Evolutionary conservation across 2,888 invertebrate species (phyloP).

Genomic region (Palloptera scutellata): DNA sequence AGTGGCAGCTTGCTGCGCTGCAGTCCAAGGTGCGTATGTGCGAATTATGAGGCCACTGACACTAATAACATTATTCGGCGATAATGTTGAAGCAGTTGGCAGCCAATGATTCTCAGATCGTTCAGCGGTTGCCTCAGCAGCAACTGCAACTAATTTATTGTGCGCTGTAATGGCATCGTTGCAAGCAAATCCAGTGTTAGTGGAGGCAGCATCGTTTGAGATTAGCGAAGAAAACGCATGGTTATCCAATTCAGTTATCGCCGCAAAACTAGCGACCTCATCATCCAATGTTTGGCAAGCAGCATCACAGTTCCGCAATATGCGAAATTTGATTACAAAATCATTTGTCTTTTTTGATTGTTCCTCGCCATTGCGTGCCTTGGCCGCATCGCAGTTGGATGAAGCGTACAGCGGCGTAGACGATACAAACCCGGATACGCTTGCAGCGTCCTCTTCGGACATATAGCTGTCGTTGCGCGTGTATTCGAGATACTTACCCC

Average conservation of each 20-base stretch:
- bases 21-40: background rate
- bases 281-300: slow-evolving; percentile 68
- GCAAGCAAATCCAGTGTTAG: slow-evolving; percentile 35
- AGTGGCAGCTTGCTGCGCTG: background rate
- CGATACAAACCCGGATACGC: slow-evolving; percentile 9
- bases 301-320: slow-evolving; percentile 68
- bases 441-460: slow-evolving; percentile 45
- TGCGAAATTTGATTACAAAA: slow-evolving; percentile 75
- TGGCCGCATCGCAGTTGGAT: slow-evolving; percentile 32
- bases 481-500: slow-evolving; percentile 60
- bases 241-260: slow-evolving; percentile 17
- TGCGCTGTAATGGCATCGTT: slow-evolving; percentile 43
- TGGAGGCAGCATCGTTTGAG: slow-evolving; percentile 25
- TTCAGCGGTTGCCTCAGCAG: slow-evolving; percentile 38
- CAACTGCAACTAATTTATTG: slow-evolving; percentile 43
- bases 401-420: slow-evolving; percentile 30
- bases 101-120: slow-evolving; percentile 27
- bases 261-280: slow-evolving; percentile 10
- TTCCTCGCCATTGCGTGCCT: background rate
- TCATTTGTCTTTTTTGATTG: slow-evolving; percentile 44
- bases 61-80: background rate
- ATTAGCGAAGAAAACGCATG: slow-evolving; percentile 31
- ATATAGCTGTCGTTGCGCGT: slow-evolving; percentile 46
- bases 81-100: slow-evolving; percentile 6
- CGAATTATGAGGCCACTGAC: background rate